Evolutionary conservation across 23 tunicate species (phyloP), one percentile per base, ranked within the genome.

Genomic region (Halocynthia aurantium): DNA sequence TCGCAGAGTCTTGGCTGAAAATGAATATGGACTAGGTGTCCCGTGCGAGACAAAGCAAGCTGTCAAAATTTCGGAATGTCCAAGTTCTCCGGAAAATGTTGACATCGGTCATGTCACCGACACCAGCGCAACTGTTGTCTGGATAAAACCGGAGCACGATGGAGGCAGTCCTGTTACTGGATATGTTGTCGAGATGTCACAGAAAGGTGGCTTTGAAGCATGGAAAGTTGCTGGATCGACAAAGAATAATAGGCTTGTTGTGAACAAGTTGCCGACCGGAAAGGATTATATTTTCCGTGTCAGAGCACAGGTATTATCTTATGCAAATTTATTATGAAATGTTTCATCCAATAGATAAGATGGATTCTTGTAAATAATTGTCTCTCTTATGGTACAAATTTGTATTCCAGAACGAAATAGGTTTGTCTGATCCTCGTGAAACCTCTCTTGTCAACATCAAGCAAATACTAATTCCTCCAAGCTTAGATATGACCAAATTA

Each of bases 341-440:
- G 63, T 4, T 2, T 58, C 17, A 2, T 58, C n/a, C n/a, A 13
- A 13, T 58, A 58, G 15, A 1, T n/a, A 2, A 58, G 63, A n/a
- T 58, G 15, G 4, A 15, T 58, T 13, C 17, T n/a, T 58, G 2
- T 5, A 13, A 1, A 13, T 58, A n/a, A 13, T 58, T 65, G 31
- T 10, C 6, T 1, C 19, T 65, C 31, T 65, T 65, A 20, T 58
- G 63, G 17, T 58, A n/a, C n/a, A n/a, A n/a, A n/a, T 15, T 58
- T 58, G 1, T 58, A 58, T 31, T 4, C 4, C 86, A 88, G 71
- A 94, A 94, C 64, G 99, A 81, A n/a, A 78, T 89, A 50, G 99
- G 99, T 8, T n/a, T 88, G 22, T 88, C 95, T 7, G 95, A 94
- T 49, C 96, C 94, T 17, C 87, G 94, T 7, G 99, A 94, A 73